Evolutionary conservation across 2,888 invertebrate species (phyloP), one percentile per base, ranked within the genome.

Genomic region (Epiblema foenella): DNA sequence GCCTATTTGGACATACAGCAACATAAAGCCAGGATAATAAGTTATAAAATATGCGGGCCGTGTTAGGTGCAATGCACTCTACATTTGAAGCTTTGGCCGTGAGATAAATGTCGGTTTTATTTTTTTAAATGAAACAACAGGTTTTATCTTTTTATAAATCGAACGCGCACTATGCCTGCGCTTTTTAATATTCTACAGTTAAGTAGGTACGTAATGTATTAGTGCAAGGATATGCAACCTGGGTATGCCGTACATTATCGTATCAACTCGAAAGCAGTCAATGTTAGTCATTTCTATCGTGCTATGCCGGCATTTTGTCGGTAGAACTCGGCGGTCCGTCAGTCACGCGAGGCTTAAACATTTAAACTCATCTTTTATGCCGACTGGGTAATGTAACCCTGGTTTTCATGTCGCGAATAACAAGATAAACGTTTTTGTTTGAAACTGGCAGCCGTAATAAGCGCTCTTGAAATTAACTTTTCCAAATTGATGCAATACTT

Each of bases 241-340:
- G 46, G 17, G 20, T 49, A 46, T 58, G 57, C 49, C 49, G 39
- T 15, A 69, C 18, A 57, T 39, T 64, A 51, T 69, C 63, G 46
- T 58, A 49, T 33, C 46, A 18, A 49, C n/a, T 67, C 29, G 42
- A 75, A 69, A 29, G 72, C 70, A 69, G 59, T 65, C 70, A 71
- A 71, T 60, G 70, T 60, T 64, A 73, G 67, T 71, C 71, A 76
- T 76, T 75, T 69, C 62, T 29, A 39, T 56, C 68, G 60, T 66
- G 74, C 67, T 60, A 64, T 68, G 68, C 39, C 63, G 59, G 68
- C 54, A 68, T 71, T 74, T 81, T 78, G 78, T 77, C 76, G 75
- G 69, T 79, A 81, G 76, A 78, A 77, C 72, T 75, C 76, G 78
- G 81, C 77, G 81, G 78, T 81, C 73, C 76, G 75, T 63, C 75